Percentiles rank a stretch among this genome's conserved stretches.
Evolutionary conservation across 2,113 vertebrate species (phyloP).

Genomic region (Cnemophilus loriae): DNA sequence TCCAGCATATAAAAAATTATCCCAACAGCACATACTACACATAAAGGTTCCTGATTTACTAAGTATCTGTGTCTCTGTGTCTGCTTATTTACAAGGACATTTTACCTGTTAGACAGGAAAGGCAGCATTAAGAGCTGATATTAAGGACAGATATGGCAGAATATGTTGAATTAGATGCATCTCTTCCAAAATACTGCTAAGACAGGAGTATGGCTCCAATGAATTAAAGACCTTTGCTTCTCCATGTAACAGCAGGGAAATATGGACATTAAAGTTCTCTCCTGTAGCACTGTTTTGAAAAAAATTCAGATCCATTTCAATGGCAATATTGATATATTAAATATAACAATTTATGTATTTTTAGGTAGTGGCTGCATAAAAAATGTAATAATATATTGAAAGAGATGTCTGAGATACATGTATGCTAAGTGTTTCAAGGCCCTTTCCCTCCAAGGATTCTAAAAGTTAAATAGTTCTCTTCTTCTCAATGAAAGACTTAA

Average conservation of each 20-base stretch:
- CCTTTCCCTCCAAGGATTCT: conserved; percentile 54
- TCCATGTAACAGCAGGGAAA: background rate
- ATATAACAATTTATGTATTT: background rate
- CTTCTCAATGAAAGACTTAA: conserved; percentile 77
- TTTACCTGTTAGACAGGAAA: background rate
- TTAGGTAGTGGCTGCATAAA: background rate
- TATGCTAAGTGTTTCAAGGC: background rate
- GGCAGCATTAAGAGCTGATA: background rate
- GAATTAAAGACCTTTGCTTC: background rate
- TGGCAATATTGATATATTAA: background rate
- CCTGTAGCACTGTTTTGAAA: background rate
- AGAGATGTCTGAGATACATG: background rate
- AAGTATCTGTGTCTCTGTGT: background rate
- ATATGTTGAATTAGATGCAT: background rate
- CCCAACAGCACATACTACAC: background rate
- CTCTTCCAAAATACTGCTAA: background rate
- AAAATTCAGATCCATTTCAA: background rate
- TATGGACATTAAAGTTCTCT: background rate
- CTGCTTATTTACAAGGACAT: background rate
- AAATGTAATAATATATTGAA: background rate
- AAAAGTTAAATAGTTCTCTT: conserved; percentile 73
- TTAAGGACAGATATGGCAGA: background rate
- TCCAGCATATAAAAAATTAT: background rate
- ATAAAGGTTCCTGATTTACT: background rate
- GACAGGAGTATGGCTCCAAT: background rate